Percentiles rank a stretch among this genome's conserved stretches.
These are phyloP conservation scores for Sciurus vulgaris DNA, from an alignment of 2,797 vertebrate species.

Conservation along the genomic window DNA sequence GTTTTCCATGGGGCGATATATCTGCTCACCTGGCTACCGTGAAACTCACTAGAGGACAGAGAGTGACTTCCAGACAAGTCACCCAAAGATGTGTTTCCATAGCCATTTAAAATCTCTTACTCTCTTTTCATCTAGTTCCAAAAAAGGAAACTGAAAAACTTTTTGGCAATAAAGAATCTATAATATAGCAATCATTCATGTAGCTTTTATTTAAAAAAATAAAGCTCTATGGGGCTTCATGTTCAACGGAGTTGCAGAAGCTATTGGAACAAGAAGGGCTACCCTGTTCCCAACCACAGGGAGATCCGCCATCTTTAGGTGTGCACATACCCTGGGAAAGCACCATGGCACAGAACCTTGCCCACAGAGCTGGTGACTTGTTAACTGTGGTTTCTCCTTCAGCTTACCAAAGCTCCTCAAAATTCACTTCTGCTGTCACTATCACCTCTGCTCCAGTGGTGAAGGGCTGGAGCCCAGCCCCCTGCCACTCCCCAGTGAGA, in stretches of 20 bases:
- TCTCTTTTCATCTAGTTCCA: constrained; percentile 23
- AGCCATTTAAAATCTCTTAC: background rate
- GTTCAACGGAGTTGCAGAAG: background rate
- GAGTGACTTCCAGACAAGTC: background rate
- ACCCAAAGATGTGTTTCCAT: background rate
- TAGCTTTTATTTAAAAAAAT: background rate
- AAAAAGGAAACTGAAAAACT: constrained; percentile 16
- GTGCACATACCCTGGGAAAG: background rate
- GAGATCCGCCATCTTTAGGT: accelerated
- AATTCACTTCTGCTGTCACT: background rate
- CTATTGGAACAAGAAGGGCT: constrained; percentile 5
- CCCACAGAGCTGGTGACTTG: background rate
- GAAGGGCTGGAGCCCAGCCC: background rate
- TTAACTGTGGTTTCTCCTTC: background rate
- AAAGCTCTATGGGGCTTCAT: background rate
- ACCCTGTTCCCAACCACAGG: background rate
- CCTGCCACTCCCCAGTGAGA: background rate
- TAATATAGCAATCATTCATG: background rate
- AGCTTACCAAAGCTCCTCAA: accelerated
- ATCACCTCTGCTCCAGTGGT: background rate
- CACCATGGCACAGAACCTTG: background rate
- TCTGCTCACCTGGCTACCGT: accelerated
- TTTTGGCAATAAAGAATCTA: constrained; percentile 36
- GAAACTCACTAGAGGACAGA: background rate
- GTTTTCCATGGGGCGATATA: background rate